Conservation (phyloP, 2,888 invertebrate species). For the Marronus borbonicus region DNA sequence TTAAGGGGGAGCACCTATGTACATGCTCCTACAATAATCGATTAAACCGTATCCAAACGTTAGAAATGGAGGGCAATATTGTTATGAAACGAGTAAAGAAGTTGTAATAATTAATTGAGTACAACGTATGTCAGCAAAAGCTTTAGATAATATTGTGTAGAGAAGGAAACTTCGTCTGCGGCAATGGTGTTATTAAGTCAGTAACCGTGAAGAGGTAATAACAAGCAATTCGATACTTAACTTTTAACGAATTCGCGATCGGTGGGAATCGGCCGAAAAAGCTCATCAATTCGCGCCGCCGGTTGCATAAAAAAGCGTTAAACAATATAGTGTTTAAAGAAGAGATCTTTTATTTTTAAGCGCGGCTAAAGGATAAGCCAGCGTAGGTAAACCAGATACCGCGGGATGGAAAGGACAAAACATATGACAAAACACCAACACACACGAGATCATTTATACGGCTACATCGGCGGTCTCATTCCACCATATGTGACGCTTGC, state of each 20-base stretch:
- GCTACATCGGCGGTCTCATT: constrained; percentile 45
- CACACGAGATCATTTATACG: constrained; percentile 51
- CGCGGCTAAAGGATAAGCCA: constrained; percentile 68
- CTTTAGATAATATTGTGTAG: too few relatives aligned
- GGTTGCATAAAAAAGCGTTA: constrained; percentile 47
- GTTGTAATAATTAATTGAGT: too few relatives aligned
- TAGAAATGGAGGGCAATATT: too few relatives aligned
- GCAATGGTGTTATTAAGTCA: too few relatives aligned
- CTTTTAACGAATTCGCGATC: background rate
- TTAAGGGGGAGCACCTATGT: too few relatives aligned
- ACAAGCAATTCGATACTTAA: constrained; percentile 3
- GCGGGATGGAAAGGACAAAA: constrained; percentile 66
- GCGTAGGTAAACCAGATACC: constrained; percentile 66
- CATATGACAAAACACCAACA: constrained; percentile 62
- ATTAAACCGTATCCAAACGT: too few relatives aligned
- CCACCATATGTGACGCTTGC: constrained; percentile 68
- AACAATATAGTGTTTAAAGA: constrained; percentile 49
- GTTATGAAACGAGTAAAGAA: too few relatives aligned
- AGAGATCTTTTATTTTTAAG: constrained; percentile 51
- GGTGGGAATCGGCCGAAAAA: constrained; percentile 4
- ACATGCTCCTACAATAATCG: too few relatives aligned
- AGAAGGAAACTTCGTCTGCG: too few relatives aligned
- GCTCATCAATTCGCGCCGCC: constrained; percentile 16
- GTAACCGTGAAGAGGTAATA: background rate
- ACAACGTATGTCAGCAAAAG: too few relatives aligned